These are phyloP conservation scores for Hydrotaea cyrtoneurina DNA, from an alignment of 2,888 invertebrate species.

Conservation along the genomic window DNA sequence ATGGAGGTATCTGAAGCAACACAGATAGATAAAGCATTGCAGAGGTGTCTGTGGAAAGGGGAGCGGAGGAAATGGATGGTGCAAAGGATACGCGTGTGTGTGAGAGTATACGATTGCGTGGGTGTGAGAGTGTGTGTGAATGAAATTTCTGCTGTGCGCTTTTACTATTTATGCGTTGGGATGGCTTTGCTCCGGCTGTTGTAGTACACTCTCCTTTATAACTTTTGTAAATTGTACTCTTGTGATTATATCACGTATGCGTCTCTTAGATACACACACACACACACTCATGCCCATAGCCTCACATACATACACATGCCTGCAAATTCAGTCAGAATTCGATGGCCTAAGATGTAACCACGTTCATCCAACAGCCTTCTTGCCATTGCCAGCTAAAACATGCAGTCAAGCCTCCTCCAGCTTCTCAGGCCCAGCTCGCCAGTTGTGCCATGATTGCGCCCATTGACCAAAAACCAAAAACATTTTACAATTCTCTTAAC, in stretches of 20 bases:
- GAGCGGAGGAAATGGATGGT: not conserved
- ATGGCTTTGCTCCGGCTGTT: not conserved
- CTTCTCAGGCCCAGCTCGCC: not conserved
- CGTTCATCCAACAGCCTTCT: too few species aligned
- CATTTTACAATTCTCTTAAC: slow-evolving; percentile 24
- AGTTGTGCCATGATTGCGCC: slow-evolving; percentile 32
- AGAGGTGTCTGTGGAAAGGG: too few species aligned
- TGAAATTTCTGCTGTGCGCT: not conserved
- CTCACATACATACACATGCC: not conserved
- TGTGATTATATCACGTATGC: slow-evolving; percentile 21
- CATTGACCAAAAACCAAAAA: slow-evolving; percentile 38
- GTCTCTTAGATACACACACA: slow-evolving; percentile 14
- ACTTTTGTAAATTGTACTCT: slow-evolving; percentile 3
- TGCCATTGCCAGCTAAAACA: slow-evolving; percentile 25
- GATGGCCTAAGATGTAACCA: not conserved
- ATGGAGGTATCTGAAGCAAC: not conserved
- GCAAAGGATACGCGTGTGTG: not conserved
- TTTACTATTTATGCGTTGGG: slow-evolving; percentile 9
- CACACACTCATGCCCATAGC: not conserved
- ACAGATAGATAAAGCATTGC: not conserved
- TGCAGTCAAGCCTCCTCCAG: slow-evolving; percentile 11
- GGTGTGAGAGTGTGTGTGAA: not conserved
- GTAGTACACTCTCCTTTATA: slow-evolving; percentile 4
- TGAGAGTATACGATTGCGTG: too few species aligned
- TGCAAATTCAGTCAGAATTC: not conserved